Evolutionary conservation across 2,888 invertebrate genomes (phyloP).

Genomic region (Lasiommata megera): DNA sequence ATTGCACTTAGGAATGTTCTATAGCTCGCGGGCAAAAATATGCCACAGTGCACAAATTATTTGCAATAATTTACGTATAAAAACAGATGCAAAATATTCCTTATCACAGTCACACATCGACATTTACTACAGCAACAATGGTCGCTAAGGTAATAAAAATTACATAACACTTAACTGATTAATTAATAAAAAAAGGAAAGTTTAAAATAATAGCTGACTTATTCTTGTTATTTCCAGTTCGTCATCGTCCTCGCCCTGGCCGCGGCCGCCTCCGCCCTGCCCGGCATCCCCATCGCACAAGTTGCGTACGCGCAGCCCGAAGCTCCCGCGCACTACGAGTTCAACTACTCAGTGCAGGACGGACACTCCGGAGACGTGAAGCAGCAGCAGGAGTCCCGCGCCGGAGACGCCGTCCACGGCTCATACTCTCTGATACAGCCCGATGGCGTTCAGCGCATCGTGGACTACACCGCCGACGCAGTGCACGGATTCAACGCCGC

Average conservation of each 20-base stretch:
- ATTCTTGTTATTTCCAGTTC: slow-evolving; percentile 16
- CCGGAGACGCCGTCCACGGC: slow-evolving; percentile 68
- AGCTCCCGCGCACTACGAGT: slow-evolving; percentile 66
- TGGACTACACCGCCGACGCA: slow-evolving; percentile 70
- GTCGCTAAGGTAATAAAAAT: slow-evolving; percentile 21
- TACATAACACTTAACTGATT: background rate
- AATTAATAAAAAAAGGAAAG: too few relatives aligned
- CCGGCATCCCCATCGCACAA: slow-evolving; percentile 41
- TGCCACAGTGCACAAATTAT: slow-evolving; percentile 15
- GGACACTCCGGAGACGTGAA: slow-evolving; percentile 68
- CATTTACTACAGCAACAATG: slow-evolving; percentile 24
- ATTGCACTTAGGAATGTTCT: slow-evolving; percentile 25
- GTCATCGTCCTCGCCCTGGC: slow-evolving; percentile 9
- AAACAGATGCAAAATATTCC: slow-evolving; percentile 8
- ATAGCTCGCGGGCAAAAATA: slow-evolving; percentile 17
- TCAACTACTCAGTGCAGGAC: slow-evolving; percentile 70
- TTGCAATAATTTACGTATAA: slow-evolving; percentile 15
- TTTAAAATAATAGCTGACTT: background rate
- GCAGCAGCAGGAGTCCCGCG: slow-evolving; percentile 67
- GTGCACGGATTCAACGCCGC: slow-evolving; percentile 70
- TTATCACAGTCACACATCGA: slow-evolving; percentile 21
- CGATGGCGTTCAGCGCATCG: slow-evolving; percentile 68
- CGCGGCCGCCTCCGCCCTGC: slow-evolving; percentile 39
- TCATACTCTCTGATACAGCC: slow-evolving; percentile 75
- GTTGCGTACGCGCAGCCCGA: slow-evolving; percentile 52